These are phyloP conservation scores for Limnephilus lunatus DNA, from an alignment of 2,888 invertebrate genomes.

Conservation along the genomic window DNA sequence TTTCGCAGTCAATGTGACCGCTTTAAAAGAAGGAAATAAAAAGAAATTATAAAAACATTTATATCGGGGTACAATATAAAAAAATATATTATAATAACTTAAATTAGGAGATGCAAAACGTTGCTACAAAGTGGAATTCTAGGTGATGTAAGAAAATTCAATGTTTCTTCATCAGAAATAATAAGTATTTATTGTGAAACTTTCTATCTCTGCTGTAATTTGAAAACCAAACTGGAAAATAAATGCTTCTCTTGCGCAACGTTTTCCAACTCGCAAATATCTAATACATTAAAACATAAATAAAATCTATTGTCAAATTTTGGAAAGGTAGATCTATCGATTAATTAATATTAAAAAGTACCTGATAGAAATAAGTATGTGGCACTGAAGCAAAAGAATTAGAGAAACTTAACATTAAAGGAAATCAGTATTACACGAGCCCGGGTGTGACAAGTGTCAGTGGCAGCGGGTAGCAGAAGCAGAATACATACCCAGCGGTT, in stretches of 20 bases:
- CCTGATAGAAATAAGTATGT: not conserved
- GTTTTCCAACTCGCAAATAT: constrained; percentile 10
- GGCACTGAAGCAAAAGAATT: not conserved
- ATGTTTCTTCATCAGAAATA: not conserved
- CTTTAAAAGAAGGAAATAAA: not conserved
- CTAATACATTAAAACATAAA: constrained; percentile 9
- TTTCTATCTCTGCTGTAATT: not conserved
- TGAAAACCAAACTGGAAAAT: not conserved
- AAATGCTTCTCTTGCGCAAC: not conserved
- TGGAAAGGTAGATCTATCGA: constrained; percentile 27
- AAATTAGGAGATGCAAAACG: constrained; percentile 39
- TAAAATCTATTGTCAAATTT: constrained; percentile 30
- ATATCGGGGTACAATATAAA: constrained; percentile 25
- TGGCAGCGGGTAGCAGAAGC: not conserved
- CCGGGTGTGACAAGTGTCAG: constrained; percentile 3
- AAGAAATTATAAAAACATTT: constrained; percentile 4
- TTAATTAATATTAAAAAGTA: not conserved
- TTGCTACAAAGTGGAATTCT: not conserved
- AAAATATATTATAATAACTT: constrained; percentile 19
- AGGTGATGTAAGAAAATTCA: not conserved
- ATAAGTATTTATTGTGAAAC: not conserved
- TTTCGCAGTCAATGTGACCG: constrained; percentile 17
- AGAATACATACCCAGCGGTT: constrained; percentile 17
- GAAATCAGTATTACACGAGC: constrained; percentile 43
- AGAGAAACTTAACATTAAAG: constrained; percentile 24